Conservation (phyloP, 1,140 invertebrate species). For the Aphelenchoides fujianensis region DNA sequence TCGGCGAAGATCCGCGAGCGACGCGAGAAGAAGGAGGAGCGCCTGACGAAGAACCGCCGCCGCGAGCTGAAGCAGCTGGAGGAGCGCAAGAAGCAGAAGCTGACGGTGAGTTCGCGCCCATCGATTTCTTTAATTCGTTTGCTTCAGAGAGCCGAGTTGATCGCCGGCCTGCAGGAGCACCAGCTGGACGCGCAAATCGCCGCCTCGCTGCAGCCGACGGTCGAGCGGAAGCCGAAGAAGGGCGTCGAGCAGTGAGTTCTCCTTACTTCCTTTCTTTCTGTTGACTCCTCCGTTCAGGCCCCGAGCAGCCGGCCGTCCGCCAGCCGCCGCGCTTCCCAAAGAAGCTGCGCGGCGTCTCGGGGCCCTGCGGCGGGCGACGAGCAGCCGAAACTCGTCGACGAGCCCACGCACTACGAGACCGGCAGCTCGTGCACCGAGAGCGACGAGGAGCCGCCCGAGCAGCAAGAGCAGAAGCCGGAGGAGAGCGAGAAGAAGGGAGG, state of each 20-base stretch:
- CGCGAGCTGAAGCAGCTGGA: conserved; percentile 4
- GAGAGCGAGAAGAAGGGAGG: not conserved
- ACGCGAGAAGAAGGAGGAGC: not conserved
- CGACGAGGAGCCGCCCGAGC: conserved; percentile 2
- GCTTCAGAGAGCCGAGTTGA: conserved; percentile 14
- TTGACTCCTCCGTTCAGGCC: no score
- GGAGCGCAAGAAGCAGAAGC: not conserved
- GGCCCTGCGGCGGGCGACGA: not conserved
- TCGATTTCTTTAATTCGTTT: not conserved
- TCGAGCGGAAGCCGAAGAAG: conserved; percentile 2
- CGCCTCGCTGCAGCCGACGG: not conserved
- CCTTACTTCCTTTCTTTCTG: not conserved
- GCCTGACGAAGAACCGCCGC: not conserved
- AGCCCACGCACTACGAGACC: conserved; percentile 12
- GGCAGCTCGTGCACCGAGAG: conserved; percentile 15
- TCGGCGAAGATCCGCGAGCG: not conserved
- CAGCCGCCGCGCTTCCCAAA: not conserved
- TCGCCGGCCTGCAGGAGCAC: not conserved
- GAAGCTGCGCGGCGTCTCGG: not conserved
- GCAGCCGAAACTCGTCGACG: not conserved
- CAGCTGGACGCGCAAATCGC: not conserved
- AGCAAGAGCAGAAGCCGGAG: not conserved
- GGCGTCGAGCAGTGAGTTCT: not conserved
- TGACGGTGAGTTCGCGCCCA: conserved; percentile 1
- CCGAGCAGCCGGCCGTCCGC: not conserved